Evolutionary conservation across 2,113 vertebrate species (phyloP).

Genomic region (Tricholaema leucomelas): DNA sequence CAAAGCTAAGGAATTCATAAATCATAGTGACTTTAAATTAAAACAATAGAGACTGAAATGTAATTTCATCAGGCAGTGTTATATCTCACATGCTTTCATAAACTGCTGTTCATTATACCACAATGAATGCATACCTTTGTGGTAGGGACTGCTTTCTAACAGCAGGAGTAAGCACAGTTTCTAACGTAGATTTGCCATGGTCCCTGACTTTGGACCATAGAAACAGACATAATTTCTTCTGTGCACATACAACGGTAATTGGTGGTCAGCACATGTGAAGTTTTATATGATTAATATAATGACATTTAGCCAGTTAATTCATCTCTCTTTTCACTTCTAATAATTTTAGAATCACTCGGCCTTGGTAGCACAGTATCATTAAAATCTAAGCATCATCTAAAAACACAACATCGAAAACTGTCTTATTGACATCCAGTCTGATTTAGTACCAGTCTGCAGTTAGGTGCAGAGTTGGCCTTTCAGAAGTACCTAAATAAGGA

Average conservation of each 20-base stretch:
- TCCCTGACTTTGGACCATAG: not conserved
- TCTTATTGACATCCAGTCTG: not conserved
- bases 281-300: not conserved
- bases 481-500: constrained; percentile 11
- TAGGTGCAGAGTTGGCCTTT: not conserved
- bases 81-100: not conserved
- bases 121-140: not conserved
- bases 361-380: not conserved
- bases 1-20: not conserved
- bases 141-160: not conserved
- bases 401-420: not conserved
- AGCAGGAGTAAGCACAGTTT: not conserved
- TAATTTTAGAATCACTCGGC: not conserved
- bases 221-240: not conserved
- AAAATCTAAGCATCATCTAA: not conserved
- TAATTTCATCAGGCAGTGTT: not conserved
- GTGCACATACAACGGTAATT: not conserved
- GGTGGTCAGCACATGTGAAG: not conserved
- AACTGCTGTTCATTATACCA: not conserved
- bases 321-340: not conserved
- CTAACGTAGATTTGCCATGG: not conserved
- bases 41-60: not conserved
- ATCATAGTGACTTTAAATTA: not conserved
- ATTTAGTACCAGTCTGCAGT: not conserved
- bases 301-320: not conserved